Conservation (phyloP, 2,797 vertebrate species). For the Apodemus agrarius region DNA sequence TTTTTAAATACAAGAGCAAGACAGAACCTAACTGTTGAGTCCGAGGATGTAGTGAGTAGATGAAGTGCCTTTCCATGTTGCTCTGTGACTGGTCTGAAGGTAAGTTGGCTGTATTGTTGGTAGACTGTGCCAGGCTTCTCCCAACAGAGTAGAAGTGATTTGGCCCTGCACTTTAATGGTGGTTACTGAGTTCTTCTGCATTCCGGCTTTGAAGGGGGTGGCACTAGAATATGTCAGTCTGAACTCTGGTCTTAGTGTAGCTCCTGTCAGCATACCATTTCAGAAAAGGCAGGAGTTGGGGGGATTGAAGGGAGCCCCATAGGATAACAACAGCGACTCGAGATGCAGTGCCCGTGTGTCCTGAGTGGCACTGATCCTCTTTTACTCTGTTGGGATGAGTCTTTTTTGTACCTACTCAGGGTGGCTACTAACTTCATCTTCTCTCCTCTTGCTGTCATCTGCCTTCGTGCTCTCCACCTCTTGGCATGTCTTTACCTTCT, state of each 20-base stretch:
- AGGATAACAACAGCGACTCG: not conserved
- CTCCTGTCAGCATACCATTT: constrained; percentile 47
- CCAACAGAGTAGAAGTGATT: constrained; percentile 89
- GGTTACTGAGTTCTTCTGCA: constrained; percentile 66
- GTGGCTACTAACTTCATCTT: constrained; percentile 87
- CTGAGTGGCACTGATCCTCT: constrained; percentile 71
- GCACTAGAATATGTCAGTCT: constrained; percentile 6
- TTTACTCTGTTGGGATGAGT: constrained; percentile 91
- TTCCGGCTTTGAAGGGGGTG: constrained; percentile 3
- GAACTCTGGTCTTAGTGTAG: not conserved
- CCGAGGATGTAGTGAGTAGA: constrained; percentile 65
- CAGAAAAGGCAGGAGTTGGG: constrained; percentile 82
- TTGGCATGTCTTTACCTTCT: constrained; percentile 89
- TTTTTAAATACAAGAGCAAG: constrained; percentile 70
- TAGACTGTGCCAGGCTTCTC: constrained; percentile 88
- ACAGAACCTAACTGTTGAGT: constrained; percentile 48
- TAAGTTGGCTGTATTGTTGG: constrained; percentile 84
- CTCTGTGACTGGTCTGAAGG: constrained; percentile 84
- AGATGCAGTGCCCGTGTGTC: constrained; percentile 51
- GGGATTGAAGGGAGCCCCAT: constrained; percentile 73
- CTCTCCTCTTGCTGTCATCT: constrained; percentile 90
- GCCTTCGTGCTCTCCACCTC: constrained; percentile 89
- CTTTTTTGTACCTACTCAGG: constrained; percentile 85
- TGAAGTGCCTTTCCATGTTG: constrained; percentile 72
- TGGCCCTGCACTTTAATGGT: constrained; percentile 63